These are phyloP conservation scores for Hapalemur alaotrensis DNA, from an alignment of 2,797 vertebrate species.

Conservation along the genomic window DNA sequence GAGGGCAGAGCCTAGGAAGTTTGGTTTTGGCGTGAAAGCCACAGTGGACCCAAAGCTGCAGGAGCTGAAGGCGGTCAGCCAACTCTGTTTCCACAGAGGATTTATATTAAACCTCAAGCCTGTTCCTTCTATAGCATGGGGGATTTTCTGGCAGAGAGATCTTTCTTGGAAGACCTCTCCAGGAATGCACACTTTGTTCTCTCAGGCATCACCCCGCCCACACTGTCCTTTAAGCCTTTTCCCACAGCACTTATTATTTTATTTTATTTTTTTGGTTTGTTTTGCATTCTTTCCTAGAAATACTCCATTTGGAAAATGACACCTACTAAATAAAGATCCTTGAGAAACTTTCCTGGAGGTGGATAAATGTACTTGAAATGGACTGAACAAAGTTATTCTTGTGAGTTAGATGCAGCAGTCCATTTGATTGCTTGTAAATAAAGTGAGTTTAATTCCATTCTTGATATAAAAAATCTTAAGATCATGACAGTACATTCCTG, in stretches of 20 bases:
- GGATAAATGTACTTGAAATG: background rate
- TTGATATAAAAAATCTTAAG: background rate
- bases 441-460: background rate
- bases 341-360: background rate
- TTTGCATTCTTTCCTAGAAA: slow-evolving; percentile 6
- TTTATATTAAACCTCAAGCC: background rate
- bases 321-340: background rate
- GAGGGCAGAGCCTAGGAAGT: background rate
- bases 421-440: background rate
- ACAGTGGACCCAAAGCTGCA: background rate
- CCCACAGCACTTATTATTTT: background rate
- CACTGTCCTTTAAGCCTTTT: background rate
- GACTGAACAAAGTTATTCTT: background rate
- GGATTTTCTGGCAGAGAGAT: background rate
- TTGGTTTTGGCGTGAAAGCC: background rate
- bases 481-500: background rate
- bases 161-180: background rate
- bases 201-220: background rate
- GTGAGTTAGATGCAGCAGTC: background rate
- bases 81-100: background rate
- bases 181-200: background rate
- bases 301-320: background rate
- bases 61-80: background rate
- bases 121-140: background rate
- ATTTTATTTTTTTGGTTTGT: background rate